Percentiles rank a stretch among this genome's conserved stretches.
These are phyloP conservation scores for Symphodus melops DNA, from an alignment of 2,113 vertebrate species.

Conservation along the genomic window DNA sequence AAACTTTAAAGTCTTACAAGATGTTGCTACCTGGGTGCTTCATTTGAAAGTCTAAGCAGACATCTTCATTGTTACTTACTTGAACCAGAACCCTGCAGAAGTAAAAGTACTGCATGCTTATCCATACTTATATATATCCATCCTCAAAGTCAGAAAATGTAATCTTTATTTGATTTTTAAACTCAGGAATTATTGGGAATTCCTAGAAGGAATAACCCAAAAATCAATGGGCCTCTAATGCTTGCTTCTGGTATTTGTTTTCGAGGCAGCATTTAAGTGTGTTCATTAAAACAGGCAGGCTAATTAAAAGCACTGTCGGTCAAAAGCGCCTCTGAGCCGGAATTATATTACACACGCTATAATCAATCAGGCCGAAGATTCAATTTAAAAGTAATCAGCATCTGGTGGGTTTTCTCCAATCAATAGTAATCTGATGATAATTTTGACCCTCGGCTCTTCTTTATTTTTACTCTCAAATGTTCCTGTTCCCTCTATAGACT, in stretches of 20 bases:
- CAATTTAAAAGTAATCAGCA: constrained; percentile 84
- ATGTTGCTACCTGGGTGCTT: too few relatives aligned
- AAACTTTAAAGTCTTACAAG: too few relatives aligned
- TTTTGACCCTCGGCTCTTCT: constrained; percentile 71
- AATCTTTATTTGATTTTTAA: constrained; percentile 22
- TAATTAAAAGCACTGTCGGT: constrained; percentile 80
- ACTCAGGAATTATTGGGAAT: constrained; percentile 23
- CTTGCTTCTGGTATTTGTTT: constrained; percentile 21
- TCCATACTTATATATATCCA: not conserved
- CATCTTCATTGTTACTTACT: too few relatives aligned
- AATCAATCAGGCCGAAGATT: constrained; percentile 82
- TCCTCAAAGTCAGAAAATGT: constrained; percentile 4
- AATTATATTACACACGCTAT: constrained; percentile 71
- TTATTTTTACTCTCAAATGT: constrained; percentile 61
- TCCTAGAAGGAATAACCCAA: not conserved
- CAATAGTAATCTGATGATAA: constrained; percentile 83
- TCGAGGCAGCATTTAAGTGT: constrained; percentile 34
- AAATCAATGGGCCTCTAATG: constrained; percentile 29
- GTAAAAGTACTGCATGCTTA: not conserved
- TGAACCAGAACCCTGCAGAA: too few relatives aligned
- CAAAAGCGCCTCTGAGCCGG: constrained; percentile 57
- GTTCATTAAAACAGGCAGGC: constrained; percentile 62
- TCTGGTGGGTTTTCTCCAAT: constrained; percentile 72
- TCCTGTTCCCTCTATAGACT: constrained; percentile 30
- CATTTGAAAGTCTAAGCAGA: too few relatives aligned